Evolutionary conservation across 23 tunicate genomes (phyloP), one percentile per base, ranked within the genome.

Genomic region (Styela plicata): DNA sequence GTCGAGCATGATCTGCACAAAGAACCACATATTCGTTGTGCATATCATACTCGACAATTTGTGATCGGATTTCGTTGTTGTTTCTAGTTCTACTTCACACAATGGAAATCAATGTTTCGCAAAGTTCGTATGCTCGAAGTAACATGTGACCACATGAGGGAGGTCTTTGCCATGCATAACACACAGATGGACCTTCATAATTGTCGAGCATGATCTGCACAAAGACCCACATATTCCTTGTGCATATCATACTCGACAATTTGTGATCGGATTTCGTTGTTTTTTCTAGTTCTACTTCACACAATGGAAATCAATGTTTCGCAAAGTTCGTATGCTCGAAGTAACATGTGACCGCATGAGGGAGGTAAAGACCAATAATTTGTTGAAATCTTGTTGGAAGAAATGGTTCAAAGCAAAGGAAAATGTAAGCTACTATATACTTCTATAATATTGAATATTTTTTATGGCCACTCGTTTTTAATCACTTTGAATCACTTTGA

Each of bases 81-180:
- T n/a, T n/a, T n/a, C 0, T 29, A 67, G 71, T 25, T 67, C 16
- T 67, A 25, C 71, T 67, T 67, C 71, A 67, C 71, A 18, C 30
- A 67, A 67, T 67, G 71, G 71, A 67, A 67, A 29, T 29, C 31
- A 25, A 67, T 67, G 71, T 67, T 25, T 22, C 71, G 71, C 71
- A 67, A 67, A 29, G 31, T 29, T 16, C 0, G 71, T 18, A 67
- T 67, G 71, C 71, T 67, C 31, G 71, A 67, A 29, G 31, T 67
- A 16, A 67, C 71, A 18, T 67, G 71, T 29, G 31, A 67, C 71
- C 71, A 0, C 31, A 17, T 67, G 71, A 27, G 19, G 71, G 71
- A 67, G 31, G 71, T 67, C n/a, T n/a, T n/a, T n/a, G n/a, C n/a
- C n/a, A n/a, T n/a, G n/a, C n/a, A n/a, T n/a, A n/a, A n/a, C n/a